Conservation (phyloP, 2,113 vertebrate species). For the Enhydra lutris region DNA sequence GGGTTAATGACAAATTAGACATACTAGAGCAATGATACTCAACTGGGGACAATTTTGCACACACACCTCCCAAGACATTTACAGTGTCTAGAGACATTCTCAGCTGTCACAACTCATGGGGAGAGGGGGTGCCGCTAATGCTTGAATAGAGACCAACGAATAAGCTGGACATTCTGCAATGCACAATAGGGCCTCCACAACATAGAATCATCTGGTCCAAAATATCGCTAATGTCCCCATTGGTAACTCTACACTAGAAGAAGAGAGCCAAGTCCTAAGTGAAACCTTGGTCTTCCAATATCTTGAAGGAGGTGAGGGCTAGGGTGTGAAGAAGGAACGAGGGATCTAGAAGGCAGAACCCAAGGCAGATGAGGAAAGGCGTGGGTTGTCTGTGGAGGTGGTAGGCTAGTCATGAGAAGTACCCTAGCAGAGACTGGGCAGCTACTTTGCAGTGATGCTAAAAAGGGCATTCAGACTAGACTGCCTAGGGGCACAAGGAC, state of each 20-base stretch:
- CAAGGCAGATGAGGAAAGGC: background rate
- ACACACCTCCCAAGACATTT: background rate
- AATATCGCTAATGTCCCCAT: background rate
- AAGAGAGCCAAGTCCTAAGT: background rate
- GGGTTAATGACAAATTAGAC: background rate
- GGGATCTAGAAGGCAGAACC: background rate
- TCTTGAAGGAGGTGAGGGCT: background rate
- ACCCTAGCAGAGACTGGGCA: background rate
- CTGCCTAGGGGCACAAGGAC: background rate
- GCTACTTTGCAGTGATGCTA: background rate
- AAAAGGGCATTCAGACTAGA: background rate
- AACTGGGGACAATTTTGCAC: background rate
- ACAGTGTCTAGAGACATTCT: background rate
- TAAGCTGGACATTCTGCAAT: background rate
- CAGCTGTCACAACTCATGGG: background rate
- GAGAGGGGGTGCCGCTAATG: background rate
- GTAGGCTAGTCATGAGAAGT: background rate
- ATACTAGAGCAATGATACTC: background rate
- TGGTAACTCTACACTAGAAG: accelerated
- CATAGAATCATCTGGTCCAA: background rate
- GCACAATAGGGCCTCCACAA: background rate
- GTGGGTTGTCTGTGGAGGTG: background rate
- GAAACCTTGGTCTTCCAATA: background rate
- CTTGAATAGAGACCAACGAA: too few species aligned
- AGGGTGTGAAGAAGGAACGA: background rate